Base-by-base conservation (phyloP, 2,888 invertebrate genomes). In the Philonicus albiceps region DNA sequence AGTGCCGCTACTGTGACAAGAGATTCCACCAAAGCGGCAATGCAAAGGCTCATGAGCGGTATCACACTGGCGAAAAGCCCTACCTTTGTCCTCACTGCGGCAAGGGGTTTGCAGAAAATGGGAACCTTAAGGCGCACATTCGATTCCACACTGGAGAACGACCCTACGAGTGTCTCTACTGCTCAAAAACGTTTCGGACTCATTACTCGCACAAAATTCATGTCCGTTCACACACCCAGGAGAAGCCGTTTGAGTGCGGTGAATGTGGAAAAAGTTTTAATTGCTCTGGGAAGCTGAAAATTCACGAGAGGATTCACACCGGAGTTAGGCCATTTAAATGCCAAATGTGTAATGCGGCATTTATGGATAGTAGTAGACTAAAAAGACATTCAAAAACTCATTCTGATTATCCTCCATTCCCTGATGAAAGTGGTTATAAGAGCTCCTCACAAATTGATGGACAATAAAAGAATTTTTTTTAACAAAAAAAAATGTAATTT, bases 1-100 rank as follows among this genome's bases (percentile, higher is more conserved):
- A 88, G 75, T 88, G 88, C 72, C 84, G 84, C 2, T 88, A 86
- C 73, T 88, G 88, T 80, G 87, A 86, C 19, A 87, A 88, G 30
- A 80, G 87, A 49, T 88, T 88, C 43, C 87, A 88, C 74, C 88
- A 88, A 74, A 76, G 85, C 4, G 87, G 88, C 11, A 88, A 88
- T 76, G 85, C 86, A 43, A 86, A 74, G 40, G 86, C 88, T 19
- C 88, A 88, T 64, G 88, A 88, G 76, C 49, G 88, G 30, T 84
- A 85, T 22, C 88, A 88, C 30, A 88, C 88, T 1, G 88, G 88
- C 75, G 88, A 88, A 74, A 88, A 88, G 55, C 88, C 88, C 19
- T 88, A 86, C 75, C 40, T 88, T 7, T 88, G 88, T 55, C 87
- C 87, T 2, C 87, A 88, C 74, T 88, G 88, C 40, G 87, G 87